A percentile compares a stretch with the other conserved stretches of the same genome.
phyloP scores from a whole-genome alignment of 1,140 invertebrate genomes.

The Halesus radiatus region DNA sequence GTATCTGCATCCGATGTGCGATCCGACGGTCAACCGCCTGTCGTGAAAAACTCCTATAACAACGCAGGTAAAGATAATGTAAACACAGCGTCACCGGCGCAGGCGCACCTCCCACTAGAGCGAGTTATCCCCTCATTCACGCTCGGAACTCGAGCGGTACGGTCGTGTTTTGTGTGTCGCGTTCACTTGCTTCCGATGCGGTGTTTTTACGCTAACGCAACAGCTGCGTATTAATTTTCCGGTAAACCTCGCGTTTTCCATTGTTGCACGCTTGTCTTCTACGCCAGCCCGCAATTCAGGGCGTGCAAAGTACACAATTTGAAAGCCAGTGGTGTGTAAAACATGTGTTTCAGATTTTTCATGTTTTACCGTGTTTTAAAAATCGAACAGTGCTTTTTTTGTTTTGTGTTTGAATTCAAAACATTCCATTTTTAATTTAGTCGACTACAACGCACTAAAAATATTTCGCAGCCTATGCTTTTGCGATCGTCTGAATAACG shows the following conservation, averaged over 20 bases:
- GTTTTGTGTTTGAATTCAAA: too few relatives aligned
- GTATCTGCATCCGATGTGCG: too few relatives aligned
- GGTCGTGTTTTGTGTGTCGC: conserved; percentile 15
- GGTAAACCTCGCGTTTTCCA: conserved; percentile 24
- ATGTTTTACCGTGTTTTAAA: background rate
- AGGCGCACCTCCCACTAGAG: background rate
- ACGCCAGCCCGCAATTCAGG: conserved; percentile 3
- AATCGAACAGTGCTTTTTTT: too few relatives aligned
- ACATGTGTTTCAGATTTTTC: conserved; percentile 9
- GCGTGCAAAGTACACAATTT: background rate
- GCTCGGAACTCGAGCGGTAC: conserved; percentile 15
- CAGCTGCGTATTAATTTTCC: conserved; percentile 1
- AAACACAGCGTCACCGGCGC: conserved; percentile 21
- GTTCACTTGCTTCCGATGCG: background rate
- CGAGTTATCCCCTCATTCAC: background rate
- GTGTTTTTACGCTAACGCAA: conserved; percentile 17
- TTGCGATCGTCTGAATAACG: background rate
- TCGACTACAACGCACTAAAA: background rate
- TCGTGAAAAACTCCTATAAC: too few relatives aligned
- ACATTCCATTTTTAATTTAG: too few relatives aligned
- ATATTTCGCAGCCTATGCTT: background rate
- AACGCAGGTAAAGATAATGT: conserved; percentile 2
- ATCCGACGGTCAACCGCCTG: too few relatives aligned
- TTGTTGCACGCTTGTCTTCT: conserved; percentile 19
- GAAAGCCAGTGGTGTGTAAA: conserved; percentile 15